A percentile compares a stretch with the other conserved stretches of the same genome.
phyloP scores from a whole-genome alignment of 2,888 invertebrate genomes.

The Abrostola triplasia region DNA sequence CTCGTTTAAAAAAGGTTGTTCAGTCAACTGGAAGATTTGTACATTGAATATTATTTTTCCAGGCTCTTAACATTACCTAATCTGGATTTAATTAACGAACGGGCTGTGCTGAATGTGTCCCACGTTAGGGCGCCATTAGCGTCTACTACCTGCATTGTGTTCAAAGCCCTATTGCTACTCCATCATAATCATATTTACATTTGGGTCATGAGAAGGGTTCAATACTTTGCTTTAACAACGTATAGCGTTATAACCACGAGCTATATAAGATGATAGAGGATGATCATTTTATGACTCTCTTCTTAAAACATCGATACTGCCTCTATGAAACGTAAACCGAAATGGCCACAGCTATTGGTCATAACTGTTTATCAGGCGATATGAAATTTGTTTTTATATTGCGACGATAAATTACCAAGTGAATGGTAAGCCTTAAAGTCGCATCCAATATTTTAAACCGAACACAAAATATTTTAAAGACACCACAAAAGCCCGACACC shows the following conservation, averaged over 20 bases:
- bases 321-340: not conserved
- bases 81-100: too few relatives aligned
- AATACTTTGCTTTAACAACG: too few relatives aligned
- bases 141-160: too few relatives aligned
- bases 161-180: too few relatives aligned
- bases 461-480: constrained; percentile 55
- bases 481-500: constrained; percentile 58
- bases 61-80: too few relatives aligned
- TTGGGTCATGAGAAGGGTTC: too few relatives aligned
- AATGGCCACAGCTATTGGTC: not conserved
- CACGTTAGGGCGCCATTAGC: constrained; percentile 1
- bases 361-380: constrained; percentile 28
- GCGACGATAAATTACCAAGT: constrained; percentile 29
- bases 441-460: constrained; percentile 48
- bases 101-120: not conserved
- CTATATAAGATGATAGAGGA: too few relatives aligned
- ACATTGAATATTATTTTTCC: constrained; percentile 36
- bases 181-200: too few relatives aligned
- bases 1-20: constrained; percentile 32
- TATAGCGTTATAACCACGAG: too few relatives aligned
- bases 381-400: constrained; percentile 24
- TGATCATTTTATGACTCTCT: too few relatives aligned
- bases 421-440: constrained; percentile 31
- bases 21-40: constrained; percentile 25
- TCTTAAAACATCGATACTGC: too few relatives aligned